phyloP scores from a whole-genome alignment of 2,888 invertebrate genomes.

The Cancer borealis region DNA sequence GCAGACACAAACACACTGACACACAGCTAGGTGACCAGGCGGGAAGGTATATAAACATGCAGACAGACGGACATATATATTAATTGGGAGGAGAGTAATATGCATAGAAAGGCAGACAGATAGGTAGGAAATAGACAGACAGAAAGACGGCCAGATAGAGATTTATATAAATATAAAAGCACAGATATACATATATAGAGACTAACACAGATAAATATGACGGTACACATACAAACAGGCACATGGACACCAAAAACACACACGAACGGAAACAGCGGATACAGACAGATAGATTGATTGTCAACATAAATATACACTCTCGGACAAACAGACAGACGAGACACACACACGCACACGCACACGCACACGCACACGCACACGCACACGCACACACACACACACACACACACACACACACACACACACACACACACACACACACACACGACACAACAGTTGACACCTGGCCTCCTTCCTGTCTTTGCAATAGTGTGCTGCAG shows the following conservation, averaged over 20 bases:
- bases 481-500: neutral
- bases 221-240: neutral
- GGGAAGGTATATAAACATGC: neutral
- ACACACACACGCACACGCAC: neutral
- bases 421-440: neutral
- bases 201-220: neutral
- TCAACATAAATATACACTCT: neutral
- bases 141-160: neutral
- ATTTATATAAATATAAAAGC: neutral
- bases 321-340: neutral
- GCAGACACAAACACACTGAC: neutral
- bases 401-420: slow-evolving; percentile 33
- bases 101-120: neutral
- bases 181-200: neutral
- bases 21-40: neutral
- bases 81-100: no score
- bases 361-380: neutral
- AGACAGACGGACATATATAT: neutral
- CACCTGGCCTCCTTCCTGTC: neutral
- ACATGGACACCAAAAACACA: neutral
- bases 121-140: neutral
- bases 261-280: neutral
- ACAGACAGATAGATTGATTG: neutral
- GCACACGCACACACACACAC: slow-evolving; percentile 22
- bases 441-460: neutral